These are phyloP conservation scores for Chaunax sp. DNA, from an alignment of 2,797 vertebrate genomes.

Conservation along the genomic window DNA sequence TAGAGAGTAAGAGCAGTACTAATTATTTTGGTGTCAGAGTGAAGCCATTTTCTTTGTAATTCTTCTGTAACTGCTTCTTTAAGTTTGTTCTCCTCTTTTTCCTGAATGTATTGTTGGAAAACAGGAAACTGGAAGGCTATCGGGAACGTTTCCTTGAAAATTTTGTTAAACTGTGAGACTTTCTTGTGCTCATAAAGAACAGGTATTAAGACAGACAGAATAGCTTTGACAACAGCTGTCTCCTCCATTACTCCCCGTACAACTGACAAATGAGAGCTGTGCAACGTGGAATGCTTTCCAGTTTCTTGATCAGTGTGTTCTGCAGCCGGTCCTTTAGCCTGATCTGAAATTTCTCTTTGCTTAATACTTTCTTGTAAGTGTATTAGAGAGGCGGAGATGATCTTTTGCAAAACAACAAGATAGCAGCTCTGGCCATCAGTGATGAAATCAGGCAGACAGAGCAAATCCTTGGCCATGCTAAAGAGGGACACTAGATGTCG, in stretches of 20 bases:
- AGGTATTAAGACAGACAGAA: constrained; percentile 75
- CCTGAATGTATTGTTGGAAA: constrained; percentile 53
- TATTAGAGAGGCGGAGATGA: constrained; percentile 75
- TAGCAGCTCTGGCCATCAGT: constrained; percentile 57
- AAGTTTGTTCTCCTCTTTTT: constrained; percentile 57
- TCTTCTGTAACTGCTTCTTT: constrained; percentile 73
- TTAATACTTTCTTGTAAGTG: constrained; percentile 58
- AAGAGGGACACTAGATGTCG: constrained; percentile 81
- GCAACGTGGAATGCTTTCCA: constrained; percentile 13
- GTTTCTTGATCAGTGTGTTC: constrained; percentile 27
- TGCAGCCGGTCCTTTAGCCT: neutral
- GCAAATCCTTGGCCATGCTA: constrained; percentile 77
- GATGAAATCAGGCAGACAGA: constrained; percentile 71
- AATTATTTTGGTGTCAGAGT: constrained; percentile 68
- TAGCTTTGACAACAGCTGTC: constrained; percentile 78
- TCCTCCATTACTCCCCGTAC: constrained; percentile 79
- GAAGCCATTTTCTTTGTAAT: constrained; percentile 72
- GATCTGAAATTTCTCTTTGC: constrained; percentile 26
- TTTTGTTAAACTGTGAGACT: constrained; percentile 64
- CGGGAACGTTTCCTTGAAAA: constrained; percentile 85
- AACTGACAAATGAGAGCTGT: constrained; percentile 26
- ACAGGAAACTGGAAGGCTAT: constrained; percentile 52
- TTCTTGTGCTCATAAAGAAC: constrained; percentile 61
- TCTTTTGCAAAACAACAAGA: constrained; percentile 79
- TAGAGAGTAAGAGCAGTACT: constrained; percentile 76